Conservation (phyloP, 37 sponge, comb jelly and placozoan genomes). For the Theonella swinhoei region DNA sequence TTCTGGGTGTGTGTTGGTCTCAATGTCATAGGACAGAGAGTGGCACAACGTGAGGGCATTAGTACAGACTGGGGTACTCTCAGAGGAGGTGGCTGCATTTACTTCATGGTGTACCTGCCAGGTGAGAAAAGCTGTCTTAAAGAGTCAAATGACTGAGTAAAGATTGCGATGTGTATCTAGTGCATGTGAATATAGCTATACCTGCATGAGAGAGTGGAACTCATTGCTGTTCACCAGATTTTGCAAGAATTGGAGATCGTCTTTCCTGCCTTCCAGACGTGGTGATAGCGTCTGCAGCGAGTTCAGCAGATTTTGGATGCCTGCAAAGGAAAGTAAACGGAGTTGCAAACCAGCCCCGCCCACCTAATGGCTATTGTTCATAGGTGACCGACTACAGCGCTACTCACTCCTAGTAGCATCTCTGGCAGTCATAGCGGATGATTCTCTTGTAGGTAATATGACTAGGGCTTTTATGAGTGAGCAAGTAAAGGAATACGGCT, state of each 20-base stretch:
- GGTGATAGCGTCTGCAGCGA: slow-evolving; percentile 47
- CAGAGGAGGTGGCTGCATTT: slow-evolving; percentile 1
- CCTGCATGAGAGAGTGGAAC: slow-evolving; percentile 61
- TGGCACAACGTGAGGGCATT: slow-evolving; percentile 58
- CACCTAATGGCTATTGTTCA: neutral
- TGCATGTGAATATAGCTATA: too few relatives aligned
- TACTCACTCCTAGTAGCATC: neutral
- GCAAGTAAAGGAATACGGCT: too few relatives aligned
- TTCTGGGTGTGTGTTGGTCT: slow-evolving; percentile 5
- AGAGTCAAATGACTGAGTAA: neutral
- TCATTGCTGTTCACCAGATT: slow-evolving; percentile 46
- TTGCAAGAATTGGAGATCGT: slow-evolving; percentile 65
- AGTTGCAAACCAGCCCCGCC: slow-evolving; percentile 23
- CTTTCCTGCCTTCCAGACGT: slow-evolving; percentile 37
- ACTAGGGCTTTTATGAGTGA: too few relatives aligned
- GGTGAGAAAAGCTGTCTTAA: neutral
- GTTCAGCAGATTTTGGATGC: slow-evolving; percentile 59
- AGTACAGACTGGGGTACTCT: slow-evolving; percentile 3
- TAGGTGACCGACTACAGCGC: too few relatives aligned
- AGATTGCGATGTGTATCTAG: neutral
- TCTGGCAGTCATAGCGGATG: neutral
- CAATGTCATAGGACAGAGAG: slow-evolving; percentile 57
- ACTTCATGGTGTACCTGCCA: slow-evolving; percentile 51
- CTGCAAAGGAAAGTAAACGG: too few relatives aligned
- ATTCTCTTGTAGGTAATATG: too few relatives aligned